Base-by-base conservation (phyloP, 2,888 invertebrate species). In the Chaetogeoica ovagalla region DNA sequence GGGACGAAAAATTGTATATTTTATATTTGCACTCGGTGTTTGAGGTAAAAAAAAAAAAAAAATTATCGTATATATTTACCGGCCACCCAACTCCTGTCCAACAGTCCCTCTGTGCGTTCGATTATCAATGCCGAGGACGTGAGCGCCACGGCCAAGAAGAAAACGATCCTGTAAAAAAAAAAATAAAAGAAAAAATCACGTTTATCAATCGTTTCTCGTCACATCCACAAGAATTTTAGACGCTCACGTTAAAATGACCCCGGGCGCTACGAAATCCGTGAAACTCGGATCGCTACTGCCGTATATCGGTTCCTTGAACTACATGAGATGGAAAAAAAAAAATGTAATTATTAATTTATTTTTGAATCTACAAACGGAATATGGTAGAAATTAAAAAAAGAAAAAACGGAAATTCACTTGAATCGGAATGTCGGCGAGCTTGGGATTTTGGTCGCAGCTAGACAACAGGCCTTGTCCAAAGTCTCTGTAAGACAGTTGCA, bases 201-300 rank as follows among this genome's bases (percentile, higher is more conserved):
- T 63, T 62, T 30, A 19, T 63, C 1, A 19, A 37, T 63, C 37
- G 19, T 37, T 30, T 30, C 30, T 30, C 30, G 30, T 30, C 30
- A 30, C 30, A 30, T 30, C 30, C 30, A 30, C 4, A 30, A 30
- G 30, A 30, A 30, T 30, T 30, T 4, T 72, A 11, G 43, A 55
- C 37, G n/a, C 92, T 91, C 87, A 95, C 95, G 95, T 95, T 83
- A 97, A 88, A 84, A 97, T 96, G 83, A 97, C 95, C 83, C 97
- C 97, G 65, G 97, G 97, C 19, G 97, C 97, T 82, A 97, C 97
- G 87, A 97, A 97, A 87, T 97, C 96, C 0, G 96, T 96, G 86
- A 97, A 97, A 19, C 94, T 95, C 4, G 97, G 96, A 86, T 94
- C 92, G 86, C 91, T 93, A 81, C 92, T 91, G 75, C 95, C 96